Evolutionary conservation across 2,888 invertebrate species (phyloP).

Genomic region (Molorchus minor): DNA sequence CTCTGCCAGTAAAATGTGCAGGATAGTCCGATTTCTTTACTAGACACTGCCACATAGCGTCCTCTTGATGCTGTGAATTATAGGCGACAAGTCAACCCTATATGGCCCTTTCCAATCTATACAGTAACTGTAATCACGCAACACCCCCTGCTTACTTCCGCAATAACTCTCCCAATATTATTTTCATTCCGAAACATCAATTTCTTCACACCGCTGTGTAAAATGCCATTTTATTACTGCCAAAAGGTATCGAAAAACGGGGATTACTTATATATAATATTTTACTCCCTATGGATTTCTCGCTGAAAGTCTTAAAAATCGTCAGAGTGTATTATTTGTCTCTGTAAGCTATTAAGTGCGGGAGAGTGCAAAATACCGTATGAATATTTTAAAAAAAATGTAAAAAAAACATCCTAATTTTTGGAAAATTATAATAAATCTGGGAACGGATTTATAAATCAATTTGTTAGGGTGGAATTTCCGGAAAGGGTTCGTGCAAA

Average conservation of each 20-base stretch:
- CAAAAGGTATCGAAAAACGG: slow-evolving; percentile 54
- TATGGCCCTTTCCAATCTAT: slow-evolving; percentile 26
- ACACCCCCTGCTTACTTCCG: slow-evolving; percentile 48
- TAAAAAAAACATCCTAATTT: slow-evolving; percentile 1
- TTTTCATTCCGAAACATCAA: slow-evolving; percentile 62
- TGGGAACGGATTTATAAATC: neutral
- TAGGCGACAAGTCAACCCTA: neutral
- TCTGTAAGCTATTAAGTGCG: too few relatives aligned
- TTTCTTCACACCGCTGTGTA: slow-evolving; percentile 56
- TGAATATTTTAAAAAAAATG: too few relatives aligned
- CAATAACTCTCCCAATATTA: slow-evolving; percentile 58
- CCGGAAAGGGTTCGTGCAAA: neutral
- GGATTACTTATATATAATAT: too few relatives aligned
- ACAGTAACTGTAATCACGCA: slow-evolving; percentile 23
- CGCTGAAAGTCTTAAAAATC: slow-evolving; percentile 22
- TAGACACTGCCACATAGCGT: too few relatives aligned
- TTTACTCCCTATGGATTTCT: slow-evolving; percentile 45
- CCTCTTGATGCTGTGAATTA: too few relatives aligned
- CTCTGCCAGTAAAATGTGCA: too few relatives aligned
- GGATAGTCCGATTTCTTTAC: too few relatives aligned
- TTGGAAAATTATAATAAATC: slow-evolving; percentile 16
- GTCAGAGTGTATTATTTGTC: neutral
- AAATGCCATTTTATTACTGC: slow-evolving; percentile 60
- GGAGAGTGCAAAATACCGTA: slow-evolving; percentile 8
- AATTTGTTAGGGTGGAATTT: slow-evolving; percentile 6